Evolutionary conservation across 2,113 vertebrate genomes (phyloP).

Genomic region (Asarcornis scutulata): DNA sequence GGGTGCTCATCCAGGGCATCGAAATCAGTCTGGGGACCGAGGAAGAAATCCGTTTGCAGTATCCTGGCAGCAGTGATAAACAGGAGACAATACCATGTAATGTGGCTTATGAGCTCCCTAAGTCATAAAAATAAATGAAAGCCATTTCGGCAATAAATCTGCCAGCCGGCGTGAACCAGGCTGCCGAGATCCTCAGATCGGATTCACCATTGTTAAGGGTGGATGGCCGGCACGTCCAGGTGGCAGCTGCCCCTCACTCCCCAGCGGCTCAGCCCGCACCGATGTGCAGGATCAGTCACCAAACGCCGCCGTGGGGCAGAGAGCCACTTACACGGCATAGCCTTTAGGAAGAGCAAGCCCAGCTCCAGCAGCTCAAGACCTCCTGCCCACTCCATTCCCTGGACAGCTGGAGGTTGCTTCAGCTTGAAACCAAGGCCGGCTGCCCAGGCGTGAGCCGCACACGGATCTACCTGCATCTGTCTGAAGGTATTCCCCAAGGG

Average conservation of each 20-base stretch:
- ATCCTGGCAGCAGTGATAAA: not conserved
- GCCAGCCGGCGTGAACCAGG: rapidly evolving
- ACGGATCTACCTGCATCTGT: not conserved
- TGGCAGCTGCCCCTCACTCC: not conserved
- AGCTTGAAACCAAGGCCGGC: not conserved
- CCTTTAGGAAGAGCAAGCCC: not conserved
- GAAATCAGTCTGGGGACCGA: not conserved
- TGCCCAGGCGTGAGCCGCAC: not conserved
- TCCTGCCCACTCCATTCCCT: not conserved
- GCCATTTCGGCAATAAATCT: not conserved
- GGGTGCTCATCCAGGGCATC: not conserved
- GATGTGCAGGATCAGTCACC: rapidly evolving
- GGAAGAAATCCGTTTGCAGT: not conserved
- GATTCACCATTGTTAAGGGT: rapidly evolving
- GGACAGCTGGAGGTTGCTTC: not conserved
- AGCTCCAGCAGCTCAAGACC: not conserved
- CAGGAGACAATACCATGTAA: not conserved
- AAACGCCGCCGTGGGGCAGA: rapidly evolving
- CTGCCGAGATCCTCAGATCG: not conserved
- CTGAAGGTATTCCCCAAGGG: not conserved
- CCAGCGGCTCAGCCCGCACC: too few relatives aligned
- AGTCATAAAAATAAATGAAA: not conserved
- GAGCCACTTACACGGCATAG: not conserved
- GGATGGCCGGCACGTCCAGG: rapidly evolving
- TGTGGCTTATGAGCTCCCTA: not conserved